A percentile compares a stretch with the other conserved stretches of the same genome.
phyloP scores from a whole-genome alignment of 2,113 vertebrate species.

The Oncorhynchus gorbuscha region DNA sequence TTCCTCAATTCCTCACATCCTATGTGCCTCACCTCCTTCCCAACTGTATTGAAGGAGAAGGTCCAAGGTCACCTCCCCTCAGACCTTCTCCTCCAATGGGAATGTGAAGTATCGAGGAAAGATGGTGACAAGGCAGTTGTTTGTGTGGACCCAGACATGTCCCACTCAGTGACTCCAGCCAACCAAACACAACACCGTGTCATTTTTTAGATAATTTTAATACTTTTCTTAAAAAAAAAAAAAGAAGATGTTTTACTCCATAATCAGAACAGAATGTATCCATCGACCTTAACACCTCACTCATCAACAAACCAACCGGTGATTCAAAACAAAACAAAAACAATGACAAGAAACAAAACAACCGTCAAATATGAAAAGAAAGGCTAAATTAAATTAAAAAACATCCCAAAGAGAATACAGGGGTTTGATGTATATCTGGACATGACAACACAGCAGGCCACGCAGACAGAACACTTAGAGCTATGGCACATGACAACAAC shows the following conservation, averaged over 20 bases:
- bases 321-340: constrained; percentile 54
- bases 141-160: no score
- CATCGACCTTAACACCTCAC: constrained; percentile 66
- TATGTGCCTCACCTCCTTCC: no score
- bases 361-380: constrained; percentile 47
- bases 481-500: constrained; percentile 52
- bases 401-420: constrained; percentile 41
- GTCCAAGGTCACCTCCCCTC: no score
- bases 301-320: constrained; percentile 64
- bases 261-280: constrained; percentile 66
- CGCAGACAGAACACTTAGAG: constrained; percentile 29
- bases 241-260: constrained; percentile 62
- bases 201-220: constrained; percentile 67
- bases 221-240: constrained; percentile 61
- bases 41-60: no score
- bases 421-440: constrained; percentile 31
- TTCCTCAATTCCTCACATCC: no score
- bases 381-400: constrained; percentile 22
- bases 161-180: background rate
- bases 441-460: constrained; percentile 8
- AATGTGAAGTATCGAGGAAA: no score
- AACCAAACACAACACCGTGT: background rate
- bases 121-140: no score
- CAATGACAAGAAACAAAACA: constrained; percentile 34
- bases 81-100: no score